phyloP scores from a whole-genome alignment of 2,888 invertebrate species.

The Flexamia atlantica region DNA sequence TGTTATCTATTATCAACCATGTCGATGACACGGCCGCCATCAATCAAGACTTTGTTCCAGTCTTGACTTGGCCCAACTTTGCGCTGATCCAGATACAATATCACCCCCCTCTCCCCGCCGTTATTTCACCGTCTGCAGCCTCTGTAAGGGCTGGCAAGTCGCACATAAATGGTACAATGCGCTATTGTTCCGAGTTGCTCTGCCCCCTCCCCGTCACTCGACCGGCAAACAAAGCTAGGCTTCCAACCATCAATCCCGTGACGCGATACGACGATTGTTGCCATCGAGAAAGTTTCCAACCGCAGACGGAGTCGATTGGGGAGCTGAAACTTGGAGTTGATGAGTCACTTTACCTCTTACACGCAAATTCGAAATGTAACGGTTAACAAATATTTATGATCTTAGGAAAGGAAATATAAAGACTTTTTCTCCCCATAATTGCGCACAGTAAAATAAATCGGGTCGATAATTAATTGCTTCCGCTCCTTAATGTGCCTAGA shows the following conservation, averaged over 20 bases:
- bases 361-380: too few species aligned
- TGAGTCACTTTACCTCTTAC: too few species aligned
- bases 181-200: constrained; percentile 42
- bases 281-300: background rate
- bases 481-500: too few species aligned
- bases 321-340: background rate
- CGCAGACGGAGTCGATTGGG: background rate
- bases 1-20: constrained; percentile 42
- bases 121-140: constrained; percentile 55
- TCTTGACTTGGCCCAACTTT: constrained; percentile 21
- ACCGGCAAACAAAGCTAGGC: constrained; percentile 28
- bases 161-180: constrained; percentile 38
- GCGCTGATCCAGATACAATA: constrained; percentile 28
- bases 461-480: too few species aligned
- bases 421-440: too few species aligned
- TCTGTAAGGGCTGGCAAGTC: constrained; percentile 27
- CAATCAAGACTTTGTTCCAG: constrained; percentile 31
- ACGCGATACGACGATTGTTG: background rate
- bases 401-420: too few species aligned
- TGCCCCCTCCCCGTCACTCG: background rate
- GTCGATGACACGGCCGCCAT: constrained; percentile 43
- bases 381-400: too few species aligned
- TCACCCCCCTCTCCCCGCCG: constrained; percentile 11
- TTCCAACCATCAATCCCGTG: constrained; percentile 14
- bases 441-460: too few species aligned